Conservation (phyloP, 2,797 vertebrate genomes). For the Bothrops alternatus region DNA sequence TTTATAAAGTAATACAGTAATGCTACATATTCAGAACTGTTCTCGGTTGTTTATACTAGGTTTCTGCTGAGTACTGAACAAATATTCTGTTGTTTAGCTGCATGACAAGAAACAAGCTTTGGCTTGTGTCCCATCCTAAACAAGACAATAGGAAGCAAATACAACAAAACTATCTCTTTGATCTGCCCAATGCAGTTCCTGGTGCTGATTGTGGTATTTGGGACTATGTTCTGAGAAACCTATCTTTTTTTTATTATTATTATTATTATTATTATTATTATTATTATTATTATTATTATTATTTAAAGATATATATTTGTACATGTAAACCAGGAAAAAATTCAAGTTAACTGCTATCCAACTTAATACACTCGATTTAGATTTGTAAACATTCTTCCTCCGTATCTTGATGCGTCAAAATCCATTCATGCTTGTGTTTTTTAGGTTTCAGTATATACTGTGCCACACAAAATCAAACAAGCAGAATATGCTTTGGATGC, state of each 20-base stretch:
- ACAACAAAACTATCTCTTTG: background rate
- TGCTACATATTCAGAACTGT: background rate
- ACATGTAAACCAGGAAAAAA: too few species aligned
- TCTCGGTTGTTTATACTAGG: background rate
- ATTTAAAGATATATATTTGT: too few species aligned
- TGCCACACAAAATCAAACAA: slow-evolving; percentile 86
- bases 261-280: too few species aligned
- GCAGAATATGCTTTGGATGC: slow-evolving; percentile 82
- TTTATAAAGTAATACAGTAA: background rate
- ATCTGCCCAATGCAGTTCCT: background rate
- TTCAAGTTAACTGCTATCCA: too few species aligned
- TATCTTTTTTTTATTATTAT: too few species aligned
- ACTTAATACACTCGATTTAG: too few species aligned
- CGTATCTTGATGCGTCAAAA: background rate
- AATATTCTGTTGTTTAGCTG: background rate
- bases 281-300: too few species aligned
- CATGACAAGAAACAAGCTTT: background rate
- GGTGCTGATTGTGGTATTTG: background rate
- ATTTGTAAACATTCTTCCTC: too few species aligned
- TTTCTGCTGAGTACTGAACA: background rate
- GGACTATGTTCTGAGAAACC: background rate
- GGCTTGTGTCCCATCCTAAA: background rate
- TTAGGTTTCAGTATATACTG: slow-evolving; percentile 86
- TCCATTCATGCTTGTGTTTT: background rate
- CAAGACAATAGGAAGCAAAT: background rate